phyloP scores from a whole-genome alignment of 1,140 invertebrate species.

The Druon quercuslanigerum region DNA sequence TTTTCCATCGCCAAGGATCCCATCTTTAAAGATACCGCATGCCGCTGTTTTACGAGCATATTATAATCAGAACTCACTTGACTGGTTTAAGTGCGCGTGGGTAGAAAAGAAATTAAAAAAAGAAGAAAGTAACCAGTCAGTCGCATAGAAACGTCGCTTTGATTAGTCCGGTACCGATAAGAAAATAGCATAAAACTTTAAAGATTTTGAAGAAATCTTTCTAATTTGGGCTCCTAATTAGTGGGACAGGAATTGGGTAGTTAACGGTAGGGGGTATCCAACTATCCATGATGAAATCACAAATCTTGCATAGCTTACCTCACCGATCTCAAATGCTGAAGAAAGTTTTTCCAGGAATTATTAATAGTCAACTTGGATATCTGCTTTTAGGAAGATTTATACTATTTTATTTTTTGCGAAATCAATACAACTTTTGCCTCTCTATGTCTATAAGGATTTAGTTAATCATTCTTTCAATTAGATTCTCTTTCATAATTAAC shows the following conservation, averaged over 20 bases:
- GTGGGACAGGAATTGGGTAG: neutral
- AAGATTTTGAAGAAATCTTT: neutral
- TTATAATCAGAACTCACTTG: constrained; percentile 55
- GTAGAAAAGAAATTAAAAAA: neutral
- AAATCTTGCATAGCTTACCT: neutral
- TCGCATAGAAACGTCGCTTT: constrained; percentile 16
- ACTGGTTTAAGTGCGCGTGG: constrained; percentile 32
- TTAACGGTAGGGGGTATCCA: neutral
- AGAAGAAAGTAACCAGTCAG: neutral
- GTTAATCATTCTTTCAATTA: too few species aligned
- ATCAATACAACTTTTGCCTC: too few species aligned
- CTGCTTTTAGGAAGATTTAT: too few species aligned
- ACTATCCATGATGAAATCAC: neutral
- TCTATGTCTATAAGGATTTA: too few species aligned
- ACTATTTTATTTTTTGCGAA: constrained; percentile 12
- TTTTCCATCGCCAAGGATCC: constrained; percentile 26
- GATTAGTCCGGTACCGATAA: constrained; percentile 6
- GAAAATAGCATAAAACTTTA: constrained; percentile 5
- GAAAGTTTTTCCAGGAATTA: too few species aligned
- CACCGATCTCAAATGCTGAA: too few species aligned
- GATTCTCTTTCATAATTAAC: neutral
- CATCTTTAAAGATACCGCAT: constrained; percentile 43
- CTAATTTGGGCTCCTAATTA: constrained; percentile 1
- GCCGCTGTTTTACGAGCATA: constrained; percentile 56
- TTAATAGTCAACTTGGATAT: too few species aligned